Percentiles rank a stretch among this genome's conserved stretches.
Evolutionary conservation across 2,888 invertebrate species (phyloP).

Genomic region (Ophion ventricosus): DNA sequence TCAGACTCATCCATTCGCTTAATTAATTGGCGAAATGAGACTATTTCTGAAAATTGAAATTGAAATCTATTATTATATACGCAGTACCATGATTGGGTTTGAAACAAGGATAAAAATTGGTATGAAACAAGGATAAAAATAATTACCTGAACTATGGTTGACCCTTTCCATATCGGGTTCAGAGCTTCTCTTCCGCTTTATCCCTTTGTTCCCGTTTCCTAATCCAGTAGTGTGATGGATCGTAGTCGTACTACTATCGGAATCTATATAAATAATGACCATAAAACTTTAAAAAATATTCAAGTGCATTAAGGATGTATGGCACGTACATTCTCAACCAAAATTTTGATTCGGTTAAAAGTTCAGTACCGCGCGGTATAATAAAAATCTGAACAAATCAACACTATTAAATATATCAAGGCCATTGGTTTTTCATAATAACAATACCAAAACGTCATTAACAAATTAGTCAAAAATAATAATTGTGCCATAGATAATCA

Average conservation of each 20-base stretch:
- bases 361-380: too few relatives aligned
- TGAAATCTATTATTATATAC: neutral
- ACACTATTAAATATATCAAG: too few relatives aligned
- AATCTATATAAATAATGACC: constrained; percentile 9
- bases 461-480: too few relatives aligned
- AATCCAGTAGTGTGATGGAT: too few relatives aligned
- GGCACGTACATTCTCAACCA: too few relatives aligned
- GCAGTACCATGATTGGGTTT: neutral
- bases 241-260: neutral
- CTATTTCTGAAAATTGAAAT: constrained; percentile 9
- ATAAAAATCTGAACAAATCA: too few relatives aligned
- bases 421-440: too few relatives aligned
- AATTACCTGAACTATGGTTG: neutral
- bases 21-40: neutral
- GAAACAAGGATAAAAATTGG: neutral
- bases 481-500: too few relatives aligned
- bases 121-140: neutral
- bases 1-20: constrained; percentile 2
- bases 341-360: too few relatives aligned
- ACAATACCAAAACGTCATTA: too few relatives aligned
- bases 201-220: too few relatives aligned
- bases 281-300: neutral
- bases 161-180: neutral
- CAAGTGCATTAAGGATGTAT: too few relatives aligned
- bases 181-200: neutral